Conservation (phyloP, 2,888 invertebrate genomes). For the Allolobophora icterica region DNA sequence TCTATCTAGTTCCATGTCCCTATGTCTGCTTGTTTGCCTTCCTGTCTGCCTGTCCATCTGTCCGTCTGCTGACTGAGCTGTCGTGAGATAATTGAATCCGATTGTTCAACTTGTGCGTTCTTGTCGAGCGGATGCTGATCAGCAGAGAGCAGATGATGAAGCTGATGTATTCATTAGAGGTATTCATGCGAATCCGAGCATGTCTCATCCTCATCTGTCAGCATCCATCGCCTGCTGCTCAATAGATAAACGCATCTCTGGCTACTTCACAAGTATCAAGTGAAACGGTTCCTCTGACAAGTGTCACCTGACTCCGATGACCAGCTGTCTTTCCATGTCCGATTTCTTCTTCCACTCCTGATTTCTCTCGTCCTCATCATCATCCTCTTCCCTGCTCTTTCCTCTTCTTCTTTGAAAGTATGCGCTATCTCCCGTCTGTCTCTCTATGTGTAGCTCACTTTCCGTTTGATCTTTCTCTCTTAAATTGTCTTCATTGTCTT, state of each 20-base stretch:
- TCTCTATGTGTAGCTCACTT: too few species aligned
- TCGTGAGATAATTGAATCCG: background rate
- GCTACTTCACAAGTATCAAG: background rate
- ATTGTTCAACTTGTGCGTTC: background rate
- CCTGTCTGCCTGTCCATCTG: background rate
- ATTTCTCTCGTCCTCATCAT: background rate
- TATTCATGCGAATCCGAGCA: background rate
- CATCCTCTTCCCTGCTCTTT: background rate
- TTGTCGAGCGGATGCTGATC: background rate
- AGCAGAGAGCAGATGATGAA: background rate
- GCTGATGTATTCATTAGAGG: background rate
- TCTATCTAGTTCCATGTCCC: too few species aligned
- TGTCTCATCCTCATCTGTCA: background rate
- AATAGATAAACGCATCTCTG: background rate
- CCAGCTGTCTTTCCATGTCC: constrained; percentile 11
- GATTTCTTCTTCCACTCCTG: background rate
- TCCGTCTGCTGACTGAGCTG: background rate
- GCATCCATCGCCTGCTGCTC: background rate
- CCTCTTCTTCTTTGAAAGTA: background rate
- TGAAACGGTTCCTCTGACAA: background rate
- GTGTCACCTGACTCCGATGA: background rate
- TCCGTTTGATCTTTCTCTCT: too few species aligned
- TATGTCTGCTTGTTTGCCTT: background rate
- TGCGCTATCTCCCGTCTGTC: too few species aligned
- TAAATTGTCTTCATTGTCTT: too few species aligned